phyloP scores from a whole-genome alignment of 2,113 vertebrate species.

The Odocoileus virginianus region DNA sequence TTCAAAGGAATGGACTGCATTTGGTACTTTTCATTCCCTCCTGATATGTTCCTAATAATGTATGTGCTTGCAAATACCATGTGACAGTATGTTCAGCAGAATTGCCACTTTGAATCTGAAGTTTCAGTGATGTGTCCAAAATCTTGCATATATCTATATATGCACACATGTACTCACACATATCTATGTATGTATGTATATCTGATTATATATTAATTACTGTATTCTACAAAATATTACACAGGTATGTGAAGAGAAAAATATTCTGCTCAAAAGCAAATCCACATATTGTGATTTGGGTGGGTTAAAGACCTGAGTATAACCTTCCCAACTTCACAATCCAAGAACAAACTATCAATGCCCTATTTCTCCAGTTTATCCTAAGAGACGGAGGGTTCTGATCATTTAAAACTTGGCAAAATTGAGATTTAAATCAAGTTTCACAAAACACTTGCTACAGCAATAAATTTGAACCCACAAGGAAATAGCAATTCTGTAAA shows the following conservation, averaged over 20 bases:
- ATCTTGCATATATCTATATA: not conserved
- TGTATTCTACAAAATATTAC: not conserved
- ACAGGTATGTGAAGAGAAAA: not conserved
- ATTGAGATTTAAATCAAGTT: not conserved
- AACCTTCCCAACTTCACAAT: not conserved
- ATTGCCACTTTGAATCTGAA: not conserved
- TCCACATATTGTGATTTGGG: not conserved
- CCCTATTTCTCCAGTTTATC: not conserved
- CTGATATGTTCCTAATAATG: not conserved
- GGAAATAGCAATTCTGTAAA: not conserved
- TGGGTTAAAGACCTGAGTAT: not conserved
- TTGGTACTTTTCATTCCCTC: not conserved
- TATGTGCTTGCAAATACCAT: not conserved
- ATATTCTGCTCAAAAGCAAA: not conserved
- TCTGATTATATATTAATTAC: not conserved
- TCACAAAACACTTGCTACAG: not conserved
- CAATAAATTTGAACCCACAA: not conserved
- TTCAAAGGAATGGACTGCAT: not conserved
- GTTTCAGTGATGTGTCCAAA: not conserved
- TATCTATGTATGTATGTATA: not conserved
- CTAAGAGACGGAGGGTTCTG: not conserved
- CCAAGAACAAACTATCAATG: not conserved
- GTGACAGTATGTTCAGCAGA: not conserved
- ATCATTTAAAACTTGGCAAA: not conserved
- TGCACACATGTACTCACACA: not conserved